Conservation (phyloP, 2,797 vertebrate species). For the Hydrophis major region DNA sequence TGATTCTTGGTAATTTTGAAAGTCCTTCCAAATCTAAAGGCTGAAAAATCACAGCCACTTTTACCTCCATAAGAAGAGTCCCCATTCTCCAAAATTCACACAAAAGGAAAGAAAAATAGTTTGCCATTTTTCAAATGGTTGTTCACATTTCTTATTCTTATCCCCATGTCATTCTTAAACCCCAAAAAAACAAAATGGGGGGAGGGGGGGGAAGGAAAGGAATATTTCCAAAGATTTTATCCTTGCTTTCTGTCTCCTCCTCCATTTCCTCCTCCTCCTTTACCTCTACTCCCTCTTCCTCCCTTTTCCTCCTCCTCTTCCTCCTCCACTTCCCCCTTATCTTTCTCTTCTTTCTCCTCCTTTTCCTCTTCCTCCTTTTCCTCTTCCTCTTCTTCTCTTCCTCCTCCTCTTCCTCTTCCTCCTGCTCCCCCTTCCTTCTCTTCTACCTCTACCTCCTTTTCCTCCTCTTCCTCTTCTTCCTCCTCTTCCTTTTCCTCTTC, state of each 20-base stretch:
- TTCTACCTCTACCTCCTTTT: too few relatives aligned
- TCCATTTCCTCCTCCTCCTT: too few relatives aligned
- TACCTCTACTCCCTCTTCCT: too few relatives aligned
- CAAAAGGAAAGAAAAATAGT: neutral
- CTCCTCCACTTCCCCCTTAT: too few relatives aligned
- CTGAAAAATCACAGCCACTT: neutral
- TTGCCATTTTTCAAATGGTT: neutral
- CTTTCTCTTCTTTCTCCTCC: too few relatives aligned
- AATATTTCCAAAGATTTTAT: neutral
- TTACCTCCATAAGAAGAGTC: neutral
- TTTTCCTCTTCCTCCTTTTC: too few relatives aligned
- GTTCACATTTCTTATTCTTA: neutral
- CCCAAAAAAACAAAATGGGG: neutral
- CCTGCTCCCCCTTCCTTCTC: too few relatives aligned
- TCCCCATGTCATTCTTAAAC: neutral
- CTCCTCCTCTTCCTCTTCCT: too few relatives aligned
- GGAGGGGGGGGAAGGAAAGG: neutral
- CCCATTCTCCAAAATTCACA: neutral
- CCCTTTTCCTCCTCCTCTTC: too few relatives aligned
- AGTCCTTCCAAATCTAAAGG: neutral
- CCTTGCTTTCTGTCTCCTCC: neutral
- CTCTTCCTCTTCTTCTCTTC: too few relatives aligned
- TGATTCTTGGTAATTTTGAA: neutral
- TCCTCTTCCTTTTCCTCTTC: accelerated
- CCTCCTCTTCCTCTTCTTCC: too few relatives aligned